Evolutionary conservation across 2,797 vertebrate species (phyloP).

Genomic region (Galago senegalensis): DNA sequence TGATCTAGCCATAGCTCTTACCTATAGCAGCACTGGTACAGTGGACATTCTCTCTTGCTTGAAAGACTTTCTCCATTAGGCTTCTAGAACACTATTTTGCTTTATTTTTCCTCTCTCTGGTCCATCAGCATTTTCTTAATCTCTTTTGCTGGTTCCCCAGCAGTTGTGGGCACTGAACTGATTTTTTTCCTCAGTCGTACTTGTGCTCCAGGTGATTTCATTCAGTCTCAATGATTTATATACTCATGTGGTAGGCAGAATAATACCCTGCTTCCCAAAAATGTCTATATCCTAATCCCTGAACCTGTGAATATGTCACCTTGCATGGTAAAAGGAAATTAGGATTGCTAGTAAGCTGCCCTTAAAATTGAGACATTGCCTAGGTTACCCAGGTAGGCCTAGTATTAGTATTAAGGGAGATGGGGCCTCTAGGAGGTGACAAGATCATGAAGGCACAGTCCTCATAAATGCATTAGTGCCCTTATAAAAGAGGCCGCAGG

Average conservation of each 20-base stretch:
- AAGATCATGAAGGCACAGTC: not conserved
- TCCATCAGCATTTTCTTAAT: not conserved
- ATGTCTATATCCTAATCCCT: not conserved
- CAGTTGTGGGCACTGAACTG: not conserved
- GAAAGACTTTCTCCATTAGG: not conserved
- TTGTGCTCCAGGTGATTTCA: not conserved
- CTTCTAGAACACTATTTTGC: not conserved
- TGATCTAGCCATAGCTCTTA: no score
- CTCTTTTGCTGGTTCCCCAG: not conserved
- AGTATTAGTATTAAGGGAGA: not conserved
- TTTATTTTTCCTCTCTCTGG: not conserved
- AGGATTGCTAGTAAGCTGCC: not conserved
- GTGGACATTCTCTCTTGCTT: not conserved
- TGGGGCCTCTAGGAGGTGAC: no score
- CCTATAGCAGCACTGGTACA: accelerated
- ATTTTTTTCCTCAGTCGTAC: not conserved
- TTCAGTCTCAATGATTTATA: not conserved
- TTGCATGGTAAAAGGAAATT: not conserved
- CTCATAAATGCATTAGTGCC: not conserved
- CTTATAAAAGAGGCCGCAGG: not conserved
- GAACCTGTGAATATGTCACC: not conserved
- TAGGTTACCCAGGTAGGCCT: no score
- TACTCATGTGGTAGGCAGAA: not conserved
- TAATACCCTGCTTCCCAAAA: not conserved
- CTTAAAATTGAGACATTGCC: not conserved